Conservation (phyloP, 2,888 invertebrate genomes). For the Peribatodes rhomboidaria region DNA sequence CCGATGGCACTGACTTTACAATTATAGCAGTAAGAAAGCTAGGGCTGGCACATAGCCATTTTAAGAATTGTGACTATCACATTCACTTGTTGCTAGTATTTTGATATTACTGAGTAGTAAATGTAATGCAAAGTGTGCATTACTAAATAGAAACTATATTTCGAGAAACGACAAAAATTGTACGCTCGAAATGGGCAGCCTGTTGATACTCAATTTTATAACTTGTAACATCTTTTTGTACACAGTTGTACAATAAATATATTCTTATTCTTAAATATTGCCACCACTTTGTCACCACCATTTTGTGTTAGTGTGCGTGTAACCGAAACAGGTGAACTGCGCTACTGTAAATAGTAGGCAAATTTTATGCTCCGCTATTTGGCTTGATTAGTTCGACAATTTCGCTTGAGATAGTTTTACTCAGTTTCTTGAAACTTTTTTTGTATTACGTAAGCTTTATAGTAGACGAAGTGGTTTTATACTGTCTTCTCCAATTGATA, state of each 20-base stretch:
- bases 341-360: constrained; percentile 12
- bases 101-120: no score
- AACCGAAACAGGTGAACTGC: not conserved
- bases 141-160: no score
- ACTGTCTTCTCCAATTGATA: not conserved
- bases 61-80: not conserved
- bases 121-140: no score
- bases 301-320: constrained; percentile 9
- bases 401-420: constrained; percentile 25
- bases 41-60: not conserved
- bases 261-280: no score
- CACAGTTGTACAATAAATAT: no score
- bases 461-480: not conserved
- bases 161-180: no score
- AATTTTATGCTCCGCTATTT: constrained; percentile 45
- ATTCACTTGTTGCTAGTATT: no score
- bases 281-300: no score
- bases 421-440: constrained; percentile 19
- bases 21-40: constrained; percentile 13
- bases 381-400: constrained; percentile 33
- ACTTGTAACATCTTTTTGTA: no score
- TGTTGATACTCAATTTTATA: no score
- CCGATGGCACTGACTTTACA: constrained; percentile 7
- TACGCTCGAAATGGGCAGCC: no score
- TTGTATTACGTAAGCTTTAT: constrained; percentile 13